Base-by-base conservation (phyloP, 2,888 invertebrate genomes). In the Endomychus coccineus region DNA sequence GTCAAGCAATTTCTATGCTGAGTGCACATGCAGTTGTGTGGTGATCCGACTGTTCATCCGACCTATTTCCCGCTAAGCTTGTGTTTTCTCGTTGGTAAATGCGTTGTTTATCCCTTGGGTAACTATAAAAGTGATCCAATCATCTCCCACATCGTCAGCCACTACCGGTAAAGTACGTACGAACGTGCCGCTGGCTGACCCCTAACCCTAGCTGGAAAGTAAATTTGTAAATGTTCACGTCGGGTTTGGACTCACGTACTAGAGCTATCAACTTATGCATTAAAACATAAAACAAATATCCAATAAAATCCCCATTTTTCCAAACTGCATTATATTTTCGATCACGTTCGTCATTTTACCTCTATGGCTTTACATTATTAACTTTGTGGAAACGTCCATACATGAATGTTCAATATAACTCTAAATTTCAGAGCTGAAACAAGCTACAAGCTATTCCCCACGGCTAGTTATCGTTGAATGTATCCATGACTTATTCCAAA, bases 111-210 rank as follows among this genome's bases (percentile, higher is more conserved):
- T 67, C 67, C 66, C 67, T 43, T 32, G 64, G 62, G 67, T 61
- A 53, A 63, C 64, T 67, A 61, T 69, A 68, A 69, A 69, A 68
- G 63, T 64, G 66, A 69, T 68, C 68, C 68, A 69, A 69, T 69
- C 69, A 66, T 68, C 60, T 63, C 54, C 59, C 59, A 54, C 58
- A 55, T 56, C 54, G 56, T 55, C 56, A 55, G 54, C 46, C 54
- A 48, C 49, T 39, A 45, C 42, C n/a, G n/a, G n/a, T n/a, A n/a
- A n/a, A n/a, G n/a, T n/a, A n/a, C n/a, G n/a, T n/a, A n/a, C n/a
- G n/a, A n/a, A n/a, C n/a, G n/a, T n/a, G n/a, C n/a, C 44, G 42
- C 40, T 42, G 41, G 44, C 42, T 41, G 40, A 43, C 35, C 44
- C 35, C n/a, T n/a, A n/a, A n/a, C n/a, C n/a, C n/a, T n/a, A n/a